Conservation (phyloP, 2,113 vertebrate genomes). For the Solenodon paradoxus region DNA sequence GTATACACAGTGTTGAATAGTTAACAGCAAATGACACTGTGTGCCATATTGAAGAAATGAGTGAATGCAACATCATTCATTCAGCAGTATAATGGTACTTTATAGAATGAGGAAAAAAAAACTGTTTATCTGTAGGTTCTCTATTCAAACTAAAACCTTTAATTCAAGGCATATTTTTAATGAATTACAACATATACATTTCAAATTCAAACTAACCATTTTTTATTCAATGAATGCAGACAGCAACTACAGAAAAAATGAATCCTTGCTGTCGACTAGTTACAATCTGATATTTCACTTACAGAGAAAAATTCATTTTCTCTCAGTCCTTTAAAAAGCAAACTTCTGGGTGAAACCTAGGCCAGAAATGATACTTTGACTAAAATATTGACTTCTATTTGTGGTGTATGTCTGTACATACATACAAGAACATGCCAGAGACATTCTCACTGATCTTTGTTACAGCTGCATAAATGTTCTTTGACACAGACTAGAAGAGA, state of each 20-base stretch:
- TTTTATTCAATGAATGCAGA: constrained; percentile 1
- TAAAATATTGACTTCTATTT: background rate
- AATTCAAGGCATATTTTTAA: background rate
- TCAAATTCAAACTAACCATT: background rate
- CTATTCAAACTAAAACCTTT: background rate
- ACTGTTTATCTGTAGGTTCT: background rate
- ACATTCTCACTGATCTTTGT: background rate
- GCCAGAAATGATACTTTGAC: background rate
- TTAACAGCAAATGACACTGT: background rate
- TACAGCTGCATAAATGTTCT: background rate
- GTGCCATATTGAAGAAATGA: background rate
- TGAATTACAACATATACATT: constrained; percentile 17
- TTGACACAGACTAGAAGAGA: background rate
- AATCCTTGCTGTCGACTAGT: background rate
- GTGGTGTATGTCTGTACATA: no score
- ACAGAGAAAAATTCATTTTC: background rate
- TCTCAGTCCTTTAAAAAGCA: background rate
- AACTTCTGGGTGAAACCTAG: background rate
- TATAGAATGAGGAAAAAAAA: background rate
- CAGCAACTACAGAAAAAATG: background rate
- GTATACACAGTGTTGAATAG: no score
- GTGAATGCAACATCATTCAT: background rate
- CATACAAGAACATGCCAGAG: rapidly evolving
- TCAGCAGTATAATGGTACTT: background rate
- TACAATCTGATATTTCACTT: background rate